Conservation (phyloP, 2,888 invertebrate species). For the Ophion ellenae region DNA sequence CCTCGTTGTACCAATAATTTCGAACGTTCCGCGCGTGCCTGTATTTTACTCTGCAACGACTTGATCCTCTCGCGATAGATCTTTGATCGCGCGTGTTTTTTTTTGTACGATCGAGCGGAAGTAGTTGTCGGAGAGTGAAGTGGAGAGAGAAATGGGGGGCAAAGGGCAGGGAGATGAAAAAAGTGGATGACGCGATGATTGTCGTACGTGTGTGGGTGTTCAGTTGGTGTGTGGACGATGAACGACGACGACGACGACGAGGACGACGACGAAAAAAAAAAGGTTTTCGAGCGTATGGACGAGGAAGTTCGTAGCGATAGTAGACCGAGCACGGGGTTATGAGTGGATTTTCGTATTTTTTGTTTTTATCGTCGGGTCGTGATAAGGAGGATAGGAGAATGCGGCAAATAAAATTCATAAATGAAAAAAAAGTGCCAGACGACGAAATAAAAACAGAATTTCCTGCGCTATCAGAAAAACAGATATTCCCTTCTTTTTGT, state of each 20-base stretch:
- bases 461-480: slow-evolving; percentile 50
- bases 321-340: slow-evolving; percentile 40
- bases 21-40: slow-evolving; percentile 94
- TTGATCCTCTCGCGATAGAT: slow-evolving; percentile 94
- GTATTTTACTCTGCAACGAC: slow-evolving; percentile 94
- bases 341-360: slow-evolving; percentile 21
- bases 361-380: slow-evolving; percentile 9
- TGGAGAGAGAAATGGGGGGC: slow-evolving; percentile 66
- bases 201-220: slow-evolving; percentile 50
- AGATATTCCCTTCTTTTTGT: slow-evolving; percentile 28
- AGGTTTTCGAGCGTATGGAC: slow-evolving; percentile 38
- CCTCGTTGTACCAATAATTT: slow-evolving; percentile 94
- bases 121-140: slow-evolving; percentile 69
- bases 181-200: slow-evolving; percentile 53
- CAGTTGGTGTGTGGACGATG: slow-evolving; percentile 52
- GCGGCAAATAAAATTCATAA: slow-evolving; percentile 82
- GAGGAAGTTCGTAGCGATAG: slow-evolving; percentile 15
- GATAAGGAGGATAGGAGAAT: slow-evolving; percentile 66
- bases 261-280: slow-evolving; percentile 38
- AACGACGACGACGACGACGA: slow-evolving; percentile 66
- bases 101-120: slow-evolving; percentile 67
- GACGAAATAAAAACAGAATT: slow-evolving; percentile 72
- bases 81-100: slow-evolving; percentile 84
- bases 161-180: slow-evolving; percentile 44
- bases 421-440: slow-evolving; percentile 78